Evolutionary conservation across 2,888 invertebrate genomes (phyloP).

Genomic region (Priocnemis perturbator): DNA sequence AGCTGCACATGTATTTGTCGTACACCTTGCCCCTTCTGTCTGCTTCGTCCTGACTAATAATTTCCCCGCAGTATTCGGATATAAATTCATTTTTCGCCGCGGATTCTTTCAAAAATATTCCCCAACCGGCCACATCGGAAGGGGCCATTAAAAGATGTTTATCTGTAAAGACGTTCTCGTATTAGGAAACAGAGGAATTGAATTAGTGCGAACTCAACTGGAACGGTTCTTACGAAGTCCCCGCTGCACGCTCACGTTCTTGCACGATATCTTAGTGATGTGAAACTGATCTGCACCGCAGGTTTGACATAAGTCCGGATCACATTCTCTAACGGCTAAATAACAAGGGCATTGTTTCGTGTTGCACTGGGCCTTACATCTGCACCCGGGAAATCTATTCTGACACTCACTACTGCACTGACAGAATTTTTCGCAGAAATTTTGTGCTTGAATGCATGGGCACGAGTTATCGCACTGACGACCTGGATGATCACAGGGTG

Average conservation of each 20-base stretch:
- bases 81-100: slow-evolving; percentile 99
- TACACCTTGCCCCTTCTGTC: slow-evolving; percentile 99
- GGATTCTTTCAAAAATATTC: slow-evolving; percentile 96
- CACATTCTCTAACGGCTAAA: slow-evolving; percentile 98
- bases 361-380: slow-evolving; percentile 98
- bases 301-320: slow-evolving; percentile 97
- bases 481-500: slow-evolving; percentile 96
- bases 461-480: slow-evolving; percentile 93
- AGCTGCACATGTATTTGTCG: slow-evolving; percentile 99
- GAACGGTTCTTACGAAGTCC: slow-evolving; percentile 83
- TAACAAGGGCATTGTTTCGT: slow-evolving; percentile 99
- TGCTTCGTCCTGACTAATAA: slow-evolving; percentile 98
- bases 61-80: slow-evolving; percentile 99
- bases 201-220: too few relatives aligned
- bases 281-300: slow-evolving; percentile 95
- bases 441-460: slow-evolving; percentile 94
- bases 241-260: slow-evolving; percentile 95
- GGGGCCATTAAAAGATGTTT: slow-evolving; percentile 97
- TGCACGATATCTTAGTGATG: slow-evolving; percentile 88
- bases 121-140: slow-evolving; percentile 99
- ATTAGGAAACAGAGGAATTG: background rate
- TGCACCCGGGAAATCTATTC: slow-evolving; percentile 97
- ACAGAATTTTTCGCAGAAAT: slow-evolving; percentile 99
- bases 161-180: slow-evolving; percentile 72
- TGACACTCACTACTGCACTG: slow-evolving; percentile 96